Base-by-base conservation (phyloP, 2,113 vertebrate species). In the Crotalus helleri region DNA sequence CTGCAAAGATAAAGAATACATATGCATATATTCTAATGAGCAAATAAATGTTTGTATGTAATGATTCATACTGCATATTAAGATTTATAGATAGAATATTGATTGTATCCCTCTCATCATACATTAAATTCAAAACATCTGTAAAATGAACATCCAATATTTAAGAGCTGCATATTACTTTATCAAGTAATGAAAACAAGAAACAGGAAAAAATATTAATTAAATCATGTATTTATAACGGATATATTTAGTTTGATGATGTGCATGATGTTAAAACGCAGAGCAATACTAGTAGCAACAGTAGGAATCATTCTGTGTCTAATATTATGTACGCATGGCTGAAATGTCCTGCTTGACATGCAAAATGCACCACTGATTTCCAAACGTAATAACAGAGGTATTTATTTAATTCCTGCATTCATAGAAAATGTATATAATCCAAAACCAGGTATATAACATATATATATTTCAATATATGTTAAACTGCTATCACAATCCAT, bases 1-100 rank as follows among this genome's bases (percentile, higher is more conserved):
- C 15, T 94, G 55, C 93, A 96, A 91, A 92, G 96, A 95, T 94
- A 96, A 88, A 92, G 94, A 51, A 46, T 55, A 64, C 96, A 91
- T 96, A 93, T 57, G 46, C 44, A 8, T 24, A 21, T 88, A 94
- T 53, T 88, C 90, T 90, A 88, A 95, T 58, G 69, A 85, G 91
- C 91, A 94, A 69, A 95, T 88, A 85, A 93, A 96, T 87, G 94
- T 2, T 55, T 85, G 55, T n/a, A 88, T 55, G 59, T 21, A 89
- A 49, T 94, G 94, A 91, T 89, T 94, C 91, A 94, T 94, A 61
- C 93, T 93, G 15, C 69, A 39, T 93, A 91, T 91, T 92, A 91
- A 81, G 23, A 64, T 93, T 95, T 33, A 91, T 59, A 92, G 88
- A 13, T 29, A 51, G 54, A 94, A 89, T 94, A 92, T 93, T 95